A percentile compares a stretch with the other conserved stretches of the same genome.
Evolutionary conservation across 2,797 vertebrate genomes (phyloP).

Genomic region (Sebastes paucispinis): DNA sequence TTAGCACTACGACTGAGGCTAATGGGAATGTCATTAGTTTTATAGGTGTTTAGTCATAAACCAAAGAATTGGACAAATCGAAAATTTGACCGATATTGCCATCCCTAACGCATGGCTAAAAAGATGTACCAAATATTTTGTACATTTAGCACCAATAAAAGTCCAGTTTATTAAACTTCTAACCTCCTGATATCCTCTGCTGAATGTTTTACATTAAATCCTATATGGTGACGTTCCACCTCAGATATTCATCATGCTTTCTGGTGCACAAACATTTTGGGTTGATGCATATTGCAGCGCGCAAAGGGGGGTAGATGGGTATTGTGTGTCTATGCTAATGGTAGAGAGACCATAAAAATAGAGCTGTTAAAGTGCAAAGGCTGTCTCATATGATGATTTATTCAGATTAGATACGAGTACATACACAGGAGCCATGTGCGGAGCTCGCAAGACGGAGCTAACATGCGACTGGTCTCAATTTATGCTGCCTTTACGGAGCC

Average conservation of each 20-base stretch:
- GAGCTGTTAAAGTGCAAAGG: slow-evolving; percentile 44
- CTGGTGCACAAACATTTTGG: not conserved
- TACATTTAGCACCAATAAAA: not conserved
- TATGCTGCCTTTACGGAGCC: not conserved
- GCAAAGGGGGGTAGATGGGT: slow-evolving; percentile 9
- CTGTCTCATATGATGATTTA: slow-evolving; percentile 59
- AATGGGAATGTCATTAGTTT: not conserved
- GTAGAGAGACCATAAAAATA: slow-evolving; percentile 38
- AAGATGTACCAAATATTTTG: not conserved
- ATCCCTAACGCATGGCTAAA: not conserved
- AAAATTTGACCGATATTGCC: no score
- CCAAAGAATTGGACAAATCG: no score
- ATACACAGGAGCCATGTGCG: not conserved
- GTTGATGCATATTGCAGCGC: slow-evolving; percentile 29
- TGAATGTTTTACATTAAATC: not conserved
- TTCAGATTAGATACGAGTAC: slow-evolving; percentile 50
- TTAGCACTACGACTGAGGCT: not conserved
- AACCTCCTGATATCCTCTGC: not conserved
- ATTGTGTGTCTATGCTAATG: slow-evolving; percentile 34
- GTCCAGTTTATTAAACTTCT: not conserved
- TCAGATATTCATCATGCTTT: not conserved
- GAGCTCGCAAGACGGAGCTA: not conserved
- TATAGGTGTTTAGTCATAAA: not conserved
- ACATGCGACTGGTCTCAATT: slow-evolving; percentile 6
- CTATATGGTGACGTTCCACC: not conserved